Conservation (phyloP, 2,888 invertebrate species). For the Heterodera filipjevi region DNA sequence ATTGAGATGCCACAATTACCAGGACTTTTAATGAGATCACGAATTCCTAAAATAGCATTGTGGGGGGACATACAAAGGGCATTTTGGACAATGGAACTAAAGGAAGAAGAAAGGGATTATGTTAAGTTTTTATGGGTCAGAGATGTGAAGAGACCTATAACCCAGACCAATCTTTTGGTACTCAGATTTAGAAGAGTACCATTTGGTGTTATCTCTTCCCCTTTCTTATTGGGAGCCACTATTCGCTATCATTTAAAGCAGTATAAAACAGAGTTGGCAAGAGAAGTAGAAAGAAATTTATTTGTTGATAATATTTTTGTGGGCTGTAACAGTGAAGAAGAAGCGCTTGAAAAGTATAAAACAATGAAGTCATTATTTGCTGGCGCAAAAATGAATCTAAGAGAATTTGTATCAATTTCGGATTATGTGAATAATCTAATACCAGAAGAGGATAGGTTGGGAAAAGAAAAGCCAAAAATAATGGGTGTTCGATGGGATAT, state of each 20-base stretch:
- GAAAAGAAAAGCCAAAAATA: slow-evolving; percentile 18
- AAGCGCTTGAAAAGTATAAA: slow-evolving; percentile 17
- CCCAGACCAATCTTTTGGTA: slow-evolving; percentile 30
- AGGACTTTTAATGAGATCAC: slow-evolving; percentile 20
- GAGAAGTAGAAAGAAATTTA: slow-evolving; percentile 21
- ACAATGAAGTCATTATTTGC: slow-evolving; percentile 21
- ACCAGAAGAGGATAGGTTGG: background rate
- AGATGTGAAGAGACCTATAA: slow-evolving; percentile 27
- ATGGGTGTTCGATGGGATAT: slow-evolving; percentile 20
- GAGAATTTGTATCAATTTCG: slow-evolving; percentile 29
- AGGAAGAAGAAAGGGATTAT: slow-evolving; percentile 34
- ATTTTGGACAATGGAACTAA: slow-evolving; percentile 38
- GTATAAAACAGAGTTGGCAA: background rate
- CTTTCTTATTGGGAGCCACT: slow-evolving; percentile 41
- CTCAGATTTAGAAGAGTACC: slow-evolving; percentile 37
- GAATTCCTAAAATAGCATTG: slow-evolving; percentile 13
- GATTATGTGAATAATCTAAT: background rate
- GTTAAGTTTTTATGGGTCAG: slow-evolving; percentile 41
- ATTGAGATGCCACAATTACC: slow-evolving; percentile 15
- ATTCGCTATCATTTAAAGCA: slow-evolving; percentile 36
- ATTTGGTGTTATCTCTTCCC: slow-evolving; percentile 42
- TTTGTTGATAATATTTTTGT: slow-evolving; percentile 37
- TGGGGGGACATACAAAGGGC: slow-evolving; percentile 44
- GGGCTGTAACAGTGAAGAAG: background rate
- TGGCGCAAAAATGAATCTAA: slow-evolving; percentile 33